Evolutionary conservation across 2,113 vertebrate genomes (phyloP), one percentile per base, ranked within the genome.

Genomic region (Caloenas nicobarica): DNA sequence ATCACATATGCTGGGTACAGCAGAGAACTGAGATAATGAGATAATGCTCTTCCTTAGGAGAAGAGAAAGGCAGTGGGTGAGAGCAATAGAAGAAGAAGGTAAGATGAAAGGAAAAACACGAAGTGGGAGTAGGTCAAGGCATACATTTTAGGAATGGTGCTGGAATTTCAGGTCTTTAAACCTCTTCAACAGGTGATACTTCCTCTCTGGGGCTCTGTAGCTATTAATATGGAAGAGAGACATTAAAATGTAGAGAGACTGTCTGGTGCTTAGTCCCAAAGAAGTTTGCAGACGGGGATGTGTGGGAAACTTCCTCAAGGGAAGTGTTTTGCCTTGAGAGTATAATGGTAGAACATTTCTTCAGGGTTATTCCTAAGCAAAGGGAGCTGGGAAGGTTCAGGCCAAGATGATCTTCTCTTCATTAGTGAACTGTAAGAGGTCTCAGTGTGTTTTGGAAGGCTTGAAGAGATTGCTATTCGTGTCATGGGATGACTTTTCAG

Each of bases 261-360:
- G 81, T 94, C 95, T 95, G 93, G 87, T 15, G 5, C 54, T 87
- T 61, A 46, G 50, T 65, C 40, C 66, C 57, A 54, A 40, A 81
- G 81, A 89, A 91, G 66, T 89, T 77, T 94, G 87, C 89, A 95
- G 86, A 84, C 53, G 17, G 48, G 26, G 38, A 92, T 46, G 29
- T 95, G 77, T 95, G 93, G 84, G 94, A 96, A 96, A 91, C 70
- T 94, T 96, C 91, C 83, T 97, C 57, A 53, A 96, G 92, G 56
- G 74, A 81, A 77, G 72, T 34, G 29, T 61, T 95, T 85, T 87
- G n/a, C 54, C 93, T 61, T 76, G 40, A 54, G 54, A 87, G 28
- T 91, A 26, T 51, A 61, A 81, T 73, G 84, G 10, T 61, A n/a
- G 44, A 78, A 42, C 8, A 1, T 68, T 89, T 71, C 80, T 92